These are phyloP conservation scores for Lasioglossum morio DNA, from an alignment of 2,888 invertebrate genomes.

Conservation along the genomic window DNA sequence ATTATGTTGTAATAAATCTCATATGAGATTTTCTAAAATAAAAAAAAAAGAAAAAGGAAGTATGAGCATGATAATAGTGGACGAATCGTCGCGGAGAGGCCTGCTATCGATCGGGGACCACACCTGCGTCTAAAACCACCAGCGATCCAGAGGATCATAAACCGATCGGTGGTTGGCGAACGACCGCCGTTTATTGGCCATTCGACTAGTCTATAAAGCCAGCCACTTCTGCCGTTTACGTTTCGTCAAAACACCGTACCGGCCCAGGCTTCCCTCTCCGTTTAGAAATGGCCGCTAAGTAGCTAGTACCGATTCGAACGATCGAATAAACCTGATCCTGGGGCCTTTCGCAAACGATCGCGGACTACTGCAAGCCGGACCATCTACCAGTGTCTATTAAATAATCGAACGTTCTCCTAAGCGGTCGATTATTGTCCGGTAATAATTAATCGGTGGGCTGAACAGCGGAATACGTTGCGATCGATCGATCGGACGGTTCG, in stretches of 20 bases:
- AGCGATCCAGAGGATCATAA: constrained; percentile 7
- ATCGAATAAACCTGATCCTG: constrained; percentile 9
- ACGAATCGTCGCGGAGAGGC: background rate
- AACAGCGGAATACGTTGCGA: background rate
- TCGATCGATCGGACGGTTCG: background rate
- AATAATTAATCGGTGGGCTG: constrained; percentile 24
- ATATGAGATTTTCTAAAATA: too few species aligned
- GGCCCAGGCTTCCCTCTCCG: background rate
- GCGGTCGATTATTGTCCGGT: constrained; percentile 25
- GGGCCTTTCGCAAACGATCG: background rate
- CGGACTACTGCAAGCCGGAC: background rate
- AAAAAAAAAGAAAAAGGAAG: too few species aligned
- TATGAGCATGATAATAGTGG: background rate
- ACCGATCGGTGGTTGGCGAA: constrained; percentile 3
- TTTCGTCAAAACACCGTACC: constrained; percentile 14
- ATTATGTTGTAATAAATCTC: too few species aligned
- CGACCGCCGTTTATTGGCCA: constrained; percentile 23
- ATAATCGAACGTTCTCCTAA: background rate
- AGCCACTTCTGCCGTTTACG: constrained; percentile 16
- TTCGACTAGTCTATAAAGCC: constrained; percentile 6
- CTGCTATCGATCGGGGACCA: constrained; percentile 9
- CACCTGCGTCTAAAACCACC: background rate
- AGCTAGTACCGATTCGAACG: constrained; percentile 21
- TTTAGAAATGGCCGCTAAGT: constrained; percentile 28
- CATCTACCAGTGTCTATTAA: background rate